A percentile compares a stretch with the other conserved stretches of the same genome.
These are phyloP conservation scores for Pachyuromys duprasi DNA, from an alignment of 2,797 vertebrate genomes.

Conservation along the genomic window DNA sequence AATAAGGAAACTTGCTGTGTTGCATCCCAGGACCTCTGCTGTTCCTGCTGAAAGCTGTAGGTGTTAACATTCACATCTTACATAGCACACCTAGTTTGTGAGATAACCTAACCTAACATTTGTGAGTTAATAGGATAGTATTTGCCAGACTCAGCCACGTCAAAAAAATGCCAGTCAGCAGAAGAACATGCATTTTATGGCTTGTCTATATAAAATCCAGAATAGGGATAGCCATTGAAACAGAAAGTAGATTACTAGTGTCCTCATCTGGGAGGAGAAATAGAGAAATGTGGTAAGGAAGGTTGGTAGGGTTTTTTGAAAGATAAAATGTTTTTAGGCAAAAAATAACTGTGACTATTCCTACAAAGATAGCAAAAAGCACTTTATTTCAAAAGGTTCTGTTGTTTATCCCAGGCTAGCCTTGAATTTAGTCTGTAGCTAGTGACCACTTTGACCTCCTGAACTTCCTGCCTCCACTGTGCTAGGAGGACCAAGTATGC, in stretches of 20 bases:
- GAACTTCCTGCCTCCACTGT: not conserved
- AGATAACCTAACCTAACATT: no score
- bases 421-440: not conserved
- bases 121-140: not conserved
- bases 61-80: not conserved
- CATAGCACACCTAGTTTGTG: no score
- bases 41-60: not conserved
- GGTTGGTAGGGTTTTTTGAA: not conserved
- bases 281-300: not conserved
- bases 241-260: not conserved
- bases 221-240: not conserved
- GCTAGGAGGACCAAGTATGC: not conserved
- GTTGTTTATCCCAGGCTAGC: not conserved
- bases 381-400: not conserved
- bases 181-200: not conserved
- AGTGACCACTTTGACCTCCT: not conserved
- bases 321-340: not conserved
- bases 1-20: constrained; percentile 11
- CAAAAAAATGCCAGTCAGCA: not conserved
- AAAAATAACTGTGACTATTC: not conserved
- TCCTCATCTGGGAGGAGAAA: not conserved
- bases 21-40: not conserved
- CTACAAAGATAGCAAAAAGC: not conserved
- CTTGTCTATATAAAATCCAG: not conserved
- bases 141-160: not conserved